Evolutionary conservation across 37 sponge, comb jelly and placozoan genomes (phyloP).

Genomic region (Aphrocallistes beatrix): DNA sequence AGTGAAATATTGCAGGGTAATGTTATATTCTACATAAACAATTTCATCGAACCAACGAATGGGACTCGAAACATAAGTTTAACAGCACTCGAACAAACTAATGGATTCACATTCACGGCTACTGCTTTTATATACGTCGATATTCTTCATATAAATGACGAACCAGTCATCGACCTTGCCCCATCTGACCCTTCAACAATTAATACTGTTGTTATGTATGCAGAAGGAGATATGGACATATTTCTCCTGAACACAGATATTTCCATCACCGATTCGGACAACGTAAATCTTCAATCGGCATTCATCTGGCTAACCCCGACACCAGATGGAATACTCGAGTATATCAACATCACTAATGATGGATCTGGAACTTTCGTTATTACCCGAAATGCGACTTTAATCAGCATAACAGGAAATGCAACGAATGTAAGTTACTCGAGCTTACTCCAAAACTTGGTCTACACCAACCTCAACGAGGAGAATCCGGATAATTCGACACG

Average conservation of each 20-base stretch:
- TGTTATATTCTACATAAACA: conserved; percentile 40
- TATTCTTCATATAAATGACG: not conserved
- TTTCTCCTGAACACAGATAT: not conserved
- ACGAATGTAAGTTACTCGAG: not conserved
- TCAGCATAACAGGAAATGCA: not conserved
- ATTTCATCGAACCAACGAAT: conserved; percentile 46
- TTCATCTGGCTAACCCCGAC: not conserved
- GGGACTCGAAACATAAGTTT: conserved; percentile 23
- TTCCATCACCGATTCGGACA: not conserved
- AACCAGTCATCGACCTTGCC: not conserved
- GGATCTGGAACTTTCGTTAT: not conserved
- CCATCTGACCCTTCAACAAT: not conserved
- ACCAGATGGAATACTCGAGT: not conserved
- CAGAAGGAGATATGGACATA: not conserved
- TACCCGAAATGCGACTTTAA: not conserved
- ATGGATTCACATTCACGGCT: not conserved
- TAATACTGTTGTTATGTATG: not conserved
- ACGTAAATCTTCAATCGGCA: not conserved
- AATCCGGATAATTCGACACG: not conserved
- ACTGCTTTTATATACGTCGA: not conserved
- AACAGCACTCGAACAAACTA: conserved; percentile 16
- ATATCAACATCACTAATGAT: not conserved
- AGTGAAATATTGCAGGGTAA: not conserved
- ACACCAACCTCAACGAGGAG: not conserved
- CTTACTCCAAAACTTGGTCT: not conserved